Conservation (phyloP, 2,797 vertebrate genomes). For the Spheniscus humboldti region DNA sequence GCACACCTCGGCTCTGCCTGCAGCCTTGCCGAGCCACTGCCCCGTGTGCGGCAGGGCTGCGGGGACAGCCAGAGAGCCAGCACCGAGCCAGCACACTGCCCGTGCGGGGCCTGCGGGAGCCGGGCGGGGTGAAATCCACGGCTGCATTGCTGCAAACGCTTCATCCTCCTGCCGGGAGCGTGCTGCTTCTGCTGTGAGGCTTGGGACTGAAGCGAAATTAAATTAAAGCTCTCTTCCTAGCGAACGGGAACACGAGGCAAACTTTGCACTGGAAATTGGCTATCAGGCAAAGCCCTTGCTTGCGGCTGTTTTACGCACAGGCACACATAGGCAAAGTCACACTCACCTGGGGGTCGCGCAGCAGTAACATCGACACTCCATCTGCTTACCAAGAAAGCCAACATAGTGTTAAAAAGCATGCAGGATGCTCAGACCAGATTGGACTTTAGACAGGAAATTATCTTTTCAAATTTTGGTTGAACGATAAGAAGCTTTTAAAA, state of each 20-base stretch:
- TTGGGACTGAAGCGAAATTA: background rate
- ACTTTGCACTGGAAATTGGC: background rate
- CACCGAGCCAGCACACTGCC: background rate
- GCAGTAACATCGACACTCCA: background rate
- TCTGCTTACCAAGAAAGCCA: constrained; percentile 42
- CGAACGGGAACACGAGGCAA: background rate
- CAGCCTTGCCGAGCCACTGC: background rate
- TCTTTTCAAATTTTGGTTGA: constrained; percentile 67
- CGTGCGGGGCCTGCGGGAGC: background rate
- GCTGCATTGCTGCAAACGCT: background rate
- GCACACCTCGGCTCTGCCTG: background rate
- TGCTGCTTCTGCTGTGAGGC: background rate
- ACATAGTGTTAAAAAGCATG: constrained; percentile 51
- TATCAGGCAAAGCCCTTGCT: background rate
- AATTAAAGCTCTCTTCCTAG: background rate
- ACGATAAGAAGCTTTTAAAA: constrained; percentile 74
- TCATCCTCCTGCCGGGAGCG: background rate
- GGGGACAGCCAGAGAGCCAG: background rate
- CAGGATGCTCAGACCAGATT: constrained; percentile 53
- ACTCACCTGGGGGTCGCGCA: constrained; percentile 41
- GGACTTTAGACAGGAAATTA: constrained; percentile 61
- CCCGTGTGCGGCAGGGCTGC: background rate
- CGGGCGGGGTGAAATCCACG: background rate
- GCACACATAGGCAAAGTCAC: background rate
- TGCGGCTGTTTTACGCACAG: background rate